Evolutionary conservation across 2,113 vertebrate genomes (phyloP).

Genomic region (Myxocyprinus asiaticus): DNA sequence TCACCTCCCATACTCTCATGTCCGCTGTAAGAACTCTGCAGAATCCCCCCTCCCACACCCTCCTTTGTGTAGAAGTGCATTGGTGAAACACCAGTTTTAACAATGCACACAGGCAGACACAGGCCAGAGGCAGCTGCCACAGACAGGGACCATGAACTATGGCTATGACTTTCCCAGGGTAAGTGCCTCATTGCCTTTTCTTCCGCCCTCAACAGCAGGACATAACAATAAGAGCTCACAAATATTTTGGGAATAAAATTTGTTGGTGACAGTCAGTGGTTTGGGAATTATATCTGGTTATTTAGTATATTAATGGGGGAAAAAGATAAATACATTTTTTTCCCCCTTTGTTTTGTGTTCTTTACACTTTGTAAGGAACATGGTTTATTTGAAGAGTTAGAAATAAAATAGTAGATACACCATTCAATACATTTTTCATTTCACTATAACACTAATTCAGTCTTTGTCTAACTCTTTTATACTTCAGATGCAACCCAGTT

Average conservation of each 20-base stretch:
- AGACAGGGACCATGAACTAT: conserved; percentile 45
- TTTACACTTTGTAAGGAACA: background rate
- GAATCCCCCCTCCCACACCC: conserved; percentile 16
- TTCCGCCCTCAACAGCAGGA: background rate
- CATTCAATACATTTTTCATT: background rate
- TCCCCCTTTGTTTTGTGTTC: background rate
- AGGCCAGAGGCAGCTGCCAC: conserved; percentile 17
- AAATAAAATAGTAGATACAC: background rate
- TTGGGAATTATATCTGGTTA: too few species aligned
- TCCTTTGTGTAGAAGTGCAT: conserved; percentile 14
- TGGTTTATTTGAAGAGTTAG: background rate
- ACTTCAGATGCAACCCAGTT: background rate
- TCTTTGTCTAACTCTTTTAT: background rate
- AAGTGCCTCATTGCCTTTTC: conserved; percentile 15
- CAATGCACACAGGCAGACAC: background rate
- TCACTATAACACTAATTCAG: background rate
- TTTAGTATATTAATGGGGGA: too few species aligned
- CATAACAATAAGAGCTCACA: background rate
- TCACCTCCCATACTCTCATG: conserved; percentile 50
- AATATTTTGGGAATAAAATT: background rate
- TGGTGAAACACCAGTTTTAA: conserved; percentile 18
- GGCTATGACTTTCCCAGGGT: conserved; percentile 39
- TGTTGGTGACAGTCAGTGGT: too few species aligned
- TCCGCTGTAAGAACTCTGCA: conserved; percentile 58
- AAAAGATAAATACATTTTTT: too few species aligned